A percentile compares a stretch with the other conserved stretches of the same genome.
phyloP scores from a whole-genome alignment of 2,113 vertebrate genomes.

The Siniperca knerii region DNA sequence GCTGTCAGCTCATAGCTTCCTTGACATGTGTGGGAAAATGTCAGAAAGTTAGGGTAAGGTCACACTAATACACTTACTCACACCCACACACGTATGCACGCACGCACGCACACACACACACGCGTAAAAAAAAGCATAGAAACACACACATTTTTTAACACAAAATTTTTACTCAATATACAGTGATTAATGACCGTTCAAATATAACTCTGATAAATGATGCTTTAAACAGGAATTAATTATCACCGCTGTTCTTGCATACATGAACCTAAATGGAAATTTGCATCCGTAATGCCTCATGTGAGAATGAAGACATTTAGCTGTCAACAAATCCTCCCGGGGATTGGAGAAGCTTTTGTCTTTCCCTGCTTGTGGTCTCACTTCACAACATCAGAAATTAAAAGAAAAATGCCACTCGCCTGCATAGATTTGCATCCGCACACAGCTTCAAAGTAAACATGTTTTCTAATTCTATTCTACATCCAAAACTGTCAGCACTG shows the following conservation, averaged over 20 bases:
- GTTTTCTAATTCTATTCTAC: constrained; percentile 20
- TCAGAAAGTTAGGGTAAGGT: constrained; percentile 62
- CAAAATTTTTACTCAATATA: constrained; percentile 14
- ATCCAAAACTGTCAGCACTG: constrained; percentile 10
- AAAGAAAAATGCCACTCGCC: constrained; percentile 15
- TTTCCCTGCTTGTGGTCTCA: constrained; percentile 42
- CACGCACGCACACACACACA: neutral
- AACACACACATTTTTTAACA: constrained; percentile 24
- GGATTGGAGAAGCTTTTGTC: constrained; percentile 36
- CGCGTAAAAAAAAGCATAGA: neutral
- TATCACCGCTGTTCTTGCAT: constrained; percentile 15
- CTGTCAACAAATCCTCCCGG: constrained; percentile 53
- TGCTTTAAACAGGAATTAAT: constrained; percentile 65
- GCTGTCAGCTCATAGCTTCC: constrained; percentile 52
- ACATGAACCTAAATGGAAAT: constrained; percentile 59
- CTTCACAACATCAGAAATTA: constrained; percentile 18
- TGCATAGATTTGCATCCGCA: neutral
- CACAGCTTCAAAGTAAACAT: constrained; percentile 27
- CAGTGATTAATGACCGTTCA: constrained; percentile 53
- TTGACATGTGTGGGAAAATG: constrained; percentile 77
- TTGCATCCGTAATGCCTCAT: constrained; percentile 59
- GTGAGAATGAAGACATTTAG: constrained; percentile 70
- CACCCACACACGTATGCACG: neutral
- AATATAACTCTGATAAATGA: constrained; percentile 59
- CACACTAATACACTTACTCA: constrained; percentile 39